These are phyloP conservation scores for Smutsia temminckii DNA, from an alignment of 2,797 vertebrate genomes.

Conservation along the genomic window DNA sequence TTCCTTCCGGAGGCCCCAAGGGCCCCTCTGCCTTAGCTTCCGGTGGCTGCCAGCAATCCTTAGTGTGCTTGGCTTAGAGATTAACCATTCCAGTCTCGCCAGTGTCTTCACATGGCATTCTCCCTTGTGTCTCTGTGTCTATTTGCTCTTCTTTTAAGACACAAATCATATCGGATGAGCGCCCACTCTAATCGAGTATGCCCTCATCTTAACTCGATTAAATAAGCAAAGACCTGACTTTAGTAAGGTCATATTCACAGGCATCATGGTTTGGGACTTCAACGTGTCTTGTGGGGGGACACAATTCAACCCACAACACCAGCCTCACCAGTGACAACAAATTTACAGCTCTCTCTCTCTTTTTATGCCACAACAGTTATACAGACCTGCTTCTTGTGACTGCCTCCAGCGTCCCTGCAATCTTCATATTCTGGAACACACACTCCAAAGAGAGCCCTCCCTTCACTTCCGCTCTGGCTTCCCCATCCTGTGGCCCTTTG, in stretches of 20 bases:
- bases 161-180: not conserved
- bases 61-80: not conserved
- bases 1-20: not conserved
- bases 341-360: not conserved
- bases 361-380: not conserved
- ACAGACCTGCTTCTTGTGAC: not conserved
- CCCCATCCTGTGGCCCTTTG: not conserved
- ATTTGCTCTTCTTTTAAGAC: constrained; percentile 1
- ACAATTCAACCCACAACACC: not conserved
- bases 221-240: not conserved
- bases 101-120: not conserved
- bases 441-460: not conserved
- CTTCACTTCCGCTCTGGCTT: not conserved
- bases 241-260: not conserved
- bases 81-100: not conserved
- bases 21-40: not conserved
- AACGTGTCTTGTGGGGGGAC: not conserved
- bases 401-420: not conserved
- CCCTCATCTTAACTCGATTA: not conserved
- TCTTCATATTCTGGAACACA: not conserved
- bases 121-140: not conserved
- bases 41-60: not conserved
- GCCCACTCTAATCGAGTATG: not conserved
- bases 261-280: not conserved
- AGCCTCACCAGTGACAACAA: constrained; percentile 1